Evolutionary conservation across 1,140 invertebrate species (phyloP), one percentile per base, ranked within the genome.

Genomic region (Marisa cornuarietis): DNA sequence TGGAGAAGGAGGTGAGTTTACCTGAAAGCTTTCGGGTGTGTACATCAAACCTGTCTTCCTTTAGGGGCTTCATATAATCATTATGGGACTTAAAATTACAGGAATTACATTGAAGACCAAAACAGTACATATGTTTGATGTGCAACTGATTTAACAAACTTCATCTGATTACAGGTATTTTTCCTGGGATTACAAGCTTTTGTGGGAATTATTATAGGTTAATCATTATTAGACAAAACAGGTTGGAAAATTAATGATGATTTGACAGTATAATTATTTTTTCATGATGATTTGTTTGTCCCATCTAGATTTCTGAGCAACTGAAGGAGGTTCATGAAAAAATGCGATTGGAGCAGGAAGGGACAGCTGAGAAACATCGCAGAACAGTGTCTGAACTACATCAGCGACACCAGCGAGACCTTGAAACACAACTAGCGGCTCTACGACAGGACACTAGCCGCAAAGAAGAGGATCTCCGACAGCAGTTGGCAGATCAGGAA

Each of bases 1-100:
- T 88, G 85, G 87, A 89, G 76, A 89, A 87, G 83, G 84, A 88
- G 85, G 87, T 88, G 79, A 63, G 52, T 73, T 49, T 72, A 42
- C 31, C 31, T 42, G 31, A 4, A 42, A 42, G 6, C 31, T 42
- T 42, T 42, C 31, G 6, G 6, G 31, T 42, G 31, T 42, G 31
- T 42, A 6, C 31, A 42, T 42, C 31, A 42, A 6, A 42, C 31
- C 31, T 42, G 31, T 42, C 31, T 42, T 42, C 31, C 31, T 42
- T 42, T 42, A 42, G 31, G 31, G 31, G 31, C 31, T 42, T 42
- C 31, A 6, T 42, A 42, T 42, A 42, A 42, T 42, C 6, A 42
- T 42, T 42, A 42, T 42, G 31, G 31, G 31, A 42, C 31, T 42
- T 42, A 2, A 42, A 42, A 42, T 42, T 42, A 42, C 31, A 42